A percentile compares a stretch with the other conserved stretches of the same genome.
These are phyloP conservation scores for Druceiella hillmani DNA, from an alignment of 2,888 invertebrate species.

Conservation along the genomic window DNA sequence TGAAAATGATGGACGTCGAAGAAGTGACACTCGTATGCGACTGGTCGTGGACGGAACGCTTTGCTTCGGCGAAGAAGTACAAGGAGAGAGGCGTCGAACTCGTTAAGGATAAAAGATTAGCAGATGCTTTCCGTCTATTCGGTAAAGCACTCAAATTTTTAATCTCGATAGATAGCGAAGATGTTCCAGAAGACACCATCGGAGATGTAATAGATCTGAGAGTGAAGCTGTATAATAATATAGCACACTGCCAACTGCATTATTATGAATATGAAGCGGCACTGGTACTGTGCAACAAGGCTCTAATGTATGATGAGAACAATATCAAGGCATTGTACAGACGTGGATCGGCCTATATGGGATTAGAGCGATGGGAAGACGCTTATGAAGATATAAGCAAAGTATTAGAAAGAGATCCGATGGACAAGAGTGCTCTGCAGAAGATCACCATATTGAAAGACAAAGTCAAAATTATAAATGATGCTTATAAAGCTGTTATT, in stretches of 20 bases:
- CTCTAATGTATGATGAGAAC: slow-evolving; percentile 65
- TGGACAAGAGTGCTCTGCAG: slow-evolving; percentile 56
- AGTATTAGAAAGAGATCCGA: slow-evolving; percentile 55
- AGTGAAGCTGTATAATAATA: slow-evolving; percentile 70
- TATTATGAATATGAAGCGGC: slow-evolving; percentile 61
- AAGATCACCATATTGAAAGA: slow-evolving; percentile 52
- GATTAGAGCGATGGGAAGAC: slow-evolving; percentile 58
- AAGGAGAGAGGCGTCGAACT: slow-evolving; percentile 58
- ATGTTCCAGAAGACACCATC: slow-evolving; percentile 43
- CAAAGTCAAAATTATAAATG: slow-evolving; percentile 54
- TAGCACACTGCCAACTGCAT: slow-evolving; percentile 75
- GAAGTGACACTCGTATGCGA: slow-evolving; percentile 49
- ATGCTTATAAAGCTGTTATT: slow-evolving; percentile 52
- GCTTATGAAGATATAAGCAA: slow-evolving; percentile 56
- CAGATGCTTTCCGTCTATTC: slow-evolving; percentile 70
- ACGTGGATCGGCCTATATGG: slow-evolving; percentile 67
- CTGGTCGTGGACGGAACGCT: slow-evolving; percentile 52
- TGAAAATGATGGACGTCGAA: slow-evolving; percentile 40
- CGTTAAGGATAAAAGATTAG: slow-evolving; percentile 54
- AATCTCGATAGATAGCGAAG: slow-evolving; percentile 57
- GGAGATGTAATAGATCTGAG: slow-evolving; percentile 52
- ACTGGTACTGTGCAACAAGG: slow-evolving; percentile 66
- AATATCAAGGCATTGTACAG: slow-evolving; percentile 89
- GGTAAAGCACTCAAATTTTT: slow-evolving; percentile 68
- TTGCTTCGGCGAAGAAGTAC: slow-evolving; percentile 43